phyloP scores from a whole-genome alignment of 2,888 invertebrate species.

The Cactoblastis cactorum region DNA sequence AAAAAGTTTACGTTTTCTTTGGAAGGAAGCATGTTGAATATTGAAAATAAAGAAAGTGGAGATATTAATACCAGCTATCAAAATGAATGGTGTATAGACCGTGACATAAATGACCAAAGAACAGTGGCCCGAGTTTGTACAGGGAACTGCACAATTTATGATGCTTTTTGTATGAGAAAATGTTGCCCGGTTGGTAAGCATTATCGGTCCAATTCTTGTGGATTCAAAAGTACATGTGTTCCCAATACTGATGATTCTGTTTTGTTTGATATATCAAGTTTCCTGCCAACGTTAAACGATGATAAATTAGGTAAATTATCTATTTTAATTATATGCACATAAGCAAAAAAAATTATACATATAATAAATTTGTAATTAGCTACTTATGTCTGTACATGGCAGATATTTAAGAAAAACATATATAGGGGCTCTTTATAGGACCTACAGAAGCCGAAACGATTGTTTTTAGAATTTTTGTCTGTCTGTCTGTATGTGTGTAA shows the following conservation, averaged over 20 bases:
- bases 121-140: conserved; percentile 60
- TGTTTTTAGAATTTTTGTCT: no score
- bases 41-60: conserved; percentile 30
- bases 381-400: no score
- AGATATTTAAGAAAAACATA: no score
- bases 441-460: no score
- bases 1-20: conserved; percentile 41
- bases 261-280: conserved; percentile 48
- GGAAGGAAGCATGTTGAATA: conserved; percentile 44
- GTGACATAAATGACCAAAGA: conserved; percentile 29
- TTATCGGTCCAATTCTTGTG: conserved; percentile 52
- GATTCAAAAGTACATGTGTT: conserved; percentile 50
- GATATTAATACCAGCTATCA: conserved; percentile 29
- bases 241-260: conserved; percentile 42
- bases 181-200: conserved; percentile 78
- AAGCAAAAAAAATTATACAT: background rate
- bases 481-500: no score
- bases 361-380: no score
- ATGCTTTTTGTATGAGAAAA: conserved; percentile 68
- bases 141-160: conserved; percentile 44
- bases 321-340: background rate
- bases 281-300: conserved; percentile 44
- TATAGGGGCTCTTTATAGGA: no score
- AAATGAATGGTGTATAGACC: conserved; percentile 70
- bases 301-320: background rate